phyloP scores from a whole-genome alignment of 2,113 vertebrate genomes.

The Campylorhamphus procurvoides region DNA sequence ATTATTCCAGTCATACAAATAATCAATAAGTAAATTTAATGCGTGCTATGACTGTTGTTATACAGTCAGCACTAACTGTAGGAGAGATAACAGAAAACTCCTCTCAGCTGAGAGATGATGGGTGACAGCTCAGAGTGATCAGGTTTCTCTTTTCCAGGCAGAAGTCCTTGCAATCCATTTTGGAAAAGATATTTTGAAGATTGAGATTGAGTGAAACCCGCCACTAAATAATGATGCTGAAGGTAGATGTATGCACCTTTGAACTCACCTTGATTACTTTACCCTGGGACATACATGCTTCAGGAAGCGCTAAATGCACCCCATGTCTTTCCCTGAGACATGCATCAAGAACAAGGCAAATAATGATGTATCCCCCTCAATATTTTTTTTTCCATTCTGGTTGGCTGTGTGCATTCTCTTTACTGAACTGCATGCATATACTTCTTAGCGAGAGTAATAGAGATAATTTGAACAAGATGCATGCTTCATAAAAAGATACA shows the following conservation, averaged over 20 bases:
- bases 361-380: fast-evolving
- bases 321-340: not conserved
- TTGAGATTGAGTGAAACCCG: not conserved
- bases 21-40: not conserved
- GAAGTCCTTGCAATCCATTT: not conserved
- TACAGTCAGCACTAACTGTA: not conserved
- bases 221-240: not conserved
- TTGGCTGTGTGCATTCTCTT: not conserved
- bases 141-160: not conserved
- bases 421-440: not conserved
- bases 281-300: fast-evolving
- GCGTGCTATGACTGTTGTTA: not conserved
- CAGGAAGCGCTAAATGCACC: not conserved
- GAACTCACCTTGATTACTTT: not conserved
- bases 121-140: not conserved
- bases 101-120: not conserved
- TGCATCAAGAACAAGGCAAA: not conserved
- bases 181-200: not conserved
- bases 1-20: not conserved
- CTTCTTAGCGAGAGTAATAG: not conserved
- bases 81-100: not conserved
- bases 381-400: not conserved
- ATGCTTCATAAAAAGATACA: not conserved
- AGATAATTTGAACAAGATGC: constrained; percentile 32
- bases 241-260: not conserved